phyloP scores from a whole-genome alignment of 2,888 invertebrate genomes.

The Spicauda simplicius region DNA sequence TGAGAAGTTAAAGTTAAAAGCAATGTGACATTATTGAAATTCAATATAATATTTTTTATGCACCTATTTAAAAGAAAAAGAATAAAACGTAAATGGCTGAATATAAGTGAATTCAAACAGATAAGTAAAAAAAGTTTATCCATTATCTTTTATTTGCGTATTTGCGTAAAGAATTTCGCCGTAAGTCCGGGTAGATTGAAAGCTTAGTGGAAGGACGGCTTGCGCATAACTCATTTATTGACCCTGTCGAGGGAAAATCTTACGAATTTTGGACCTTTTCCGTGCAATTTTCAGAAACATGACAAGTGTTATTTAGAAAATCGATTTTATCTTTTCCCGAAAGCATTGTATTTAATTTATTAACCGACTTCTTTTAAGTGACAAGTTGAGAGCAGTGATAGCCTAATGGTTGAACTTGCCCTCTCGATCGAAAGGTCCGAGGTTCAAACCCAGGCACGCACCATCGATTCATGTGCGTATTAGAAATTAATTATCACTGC shows the following conservation, averaged over 20 bases:
- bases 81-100: not conserved
- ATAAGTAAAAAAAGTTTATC: constrained; percentile 7
- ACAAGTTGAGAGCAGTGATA: too few species aligned
- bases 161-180: constrained; percentile 6
- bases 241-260: not conserved
- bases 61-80: not conserved
- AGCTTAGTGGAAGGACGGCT: constrained; percentile 5
- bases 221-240: constrained; percentile 9
- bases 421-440: too few species aligned
- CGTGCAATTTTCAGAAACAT: not conserved
- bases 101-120: not conserved
- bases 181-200: constrained; percentile 7
- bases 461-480: too few species aligned
- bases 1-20: too few species aligned
- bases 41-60: not conserved
- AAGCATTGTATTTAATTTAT: too few species aligned
- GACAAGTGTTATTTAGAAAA: too few species aligned
- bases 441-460: too few species aligned
- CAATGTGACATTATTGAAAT: too few species aligned
- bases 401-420: too few species aligned
- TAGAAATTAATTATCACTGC: too few species aligned
- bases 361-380: too few species aligned
- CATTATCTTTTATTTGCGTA: not conserved
- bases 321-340: too few species aligned
- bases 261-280: not conserved